Percentiles rank a stretch among this genome's conserved stretches.
Evolutionary conservation across 2,888 invertebrate genomes (phyloP).

Genomic region (Dasysyrphus albostriatus): DNA sequence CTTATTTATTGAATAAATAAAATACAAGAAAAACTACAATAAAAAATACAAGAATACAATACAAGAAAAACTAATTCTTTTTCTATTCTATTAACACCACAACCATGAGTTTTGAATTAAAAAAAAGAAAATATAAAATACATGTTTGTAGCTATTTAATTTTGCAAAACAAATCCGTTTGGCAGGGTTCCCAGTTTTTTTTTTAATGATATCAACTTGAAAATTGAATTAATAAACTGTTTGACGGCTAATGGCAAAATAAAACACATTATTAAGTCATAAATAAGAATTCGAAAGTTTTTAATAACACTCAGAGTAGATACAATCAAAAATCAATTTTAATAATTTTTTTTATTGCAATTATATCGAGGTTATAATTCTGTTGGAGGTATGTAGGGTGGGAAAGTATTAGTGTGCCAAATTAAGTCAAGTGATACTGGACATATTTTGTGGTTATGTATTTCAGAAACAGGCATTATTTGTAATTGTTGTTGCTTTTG

Average conservation of each 20-base stretch:
- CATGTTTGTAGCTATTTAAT: neutral
- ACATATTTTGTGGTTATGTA: neutral
- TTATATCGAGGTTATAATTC: neutral
- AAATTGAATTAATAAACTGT: constrained; percentile 27
- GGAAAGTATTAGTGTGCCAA: neutral
- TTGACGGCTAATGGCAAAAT: neutral
- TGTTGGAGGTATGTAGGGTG: neutral
- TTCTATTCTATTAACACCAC: neutral
- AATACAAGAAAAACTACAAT: too few relatives aligned
- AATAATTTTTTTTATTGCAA: neutral
- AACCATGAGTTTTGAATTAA: constrained; percentile 17
- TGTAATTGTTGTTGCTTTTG: neutral
- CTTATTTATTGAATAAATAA: constrained; percentile 49
- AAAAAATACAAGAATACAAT: neutral
- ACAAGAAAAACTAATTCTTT: neutral
- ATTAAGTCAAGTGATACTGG: neutral
- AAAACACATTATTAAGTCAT: constrained; percentile 10
- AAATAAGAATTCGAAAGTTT: constrained; percentile 18
- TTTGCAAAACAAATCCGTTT: constrained; percentile 29
- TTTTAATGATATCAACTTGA: constrained; percentile 21
- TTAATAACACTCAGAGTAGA: constrained; percentile 3
- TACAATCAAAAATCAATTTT: constrained; percentile 17
- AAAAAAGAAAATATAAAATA: neutral
- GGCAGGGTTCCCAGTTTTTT: constrained; percentile 18
- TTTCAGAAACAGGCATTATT: neutral